Base-by-base conservation (phyloP, 2,797 vertebrate genomes). In the Halcyon badia region DNA sequence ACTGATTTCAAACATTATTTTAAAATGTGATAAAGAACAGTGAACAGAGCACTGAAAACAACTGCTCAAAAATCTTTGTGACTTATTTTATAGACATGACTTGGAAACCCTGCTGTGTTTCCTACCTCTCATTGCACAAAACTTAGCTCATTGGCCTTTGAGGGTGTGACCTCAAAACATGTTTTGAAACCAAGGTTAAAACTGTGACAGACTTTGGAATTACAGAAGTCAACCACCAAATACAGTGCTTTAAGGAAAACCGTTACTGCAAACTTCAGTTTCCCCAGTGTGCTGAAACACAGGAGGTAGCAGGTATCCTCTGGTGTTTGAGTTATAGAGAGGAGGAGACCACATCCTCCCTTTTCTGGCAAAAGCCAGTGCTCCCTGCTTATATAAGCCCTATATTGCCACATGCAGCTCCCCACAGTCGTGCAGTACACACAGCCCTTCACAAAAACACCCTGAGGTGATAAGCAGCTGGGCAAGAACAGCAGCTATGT, bases 291-390 rank as follows among this genome's bases (percentile, higher is more conserved):
- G 9, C 73, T 2, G 8, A 60, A 79, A 84, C 21, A 52, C 2
- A 5, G 4, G 30, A 62, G 70, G 22, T 17, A 64, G 41, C 33
- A 91, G 60, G 60, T 73, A 82, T 9, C 31, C 30, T 62, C 14
- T 0, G 0, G 26, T 15, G n/a, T 51, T 93, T 57, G 37, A 68
- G 39, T 79, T 72, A 11, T 1, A 58, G 0, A 33, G n/a, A 62
- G 28, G 5, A 39, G 46, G 85, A 75, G 33, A 83, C 85, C 73
- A 93, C 56, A 66, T 91, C 56, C 77, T 83, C 71, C 69, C 37
- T 66, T 6, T 62, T 69, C 58, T 80, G 44, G 41, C 69, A 89
- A 54, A 25, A 14, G 37, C 28, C 41, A 31, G 33, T 13, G 21
- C n/a, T 54, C 16, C 35, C 31, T 80, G 39, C 19, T 76, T 42